Percentiles rank a stretch among this genome's conserved stretches.
Conservation (phyloP, 2,888 invertebrate genomes). For the Mythimna lalbum region DNA sequence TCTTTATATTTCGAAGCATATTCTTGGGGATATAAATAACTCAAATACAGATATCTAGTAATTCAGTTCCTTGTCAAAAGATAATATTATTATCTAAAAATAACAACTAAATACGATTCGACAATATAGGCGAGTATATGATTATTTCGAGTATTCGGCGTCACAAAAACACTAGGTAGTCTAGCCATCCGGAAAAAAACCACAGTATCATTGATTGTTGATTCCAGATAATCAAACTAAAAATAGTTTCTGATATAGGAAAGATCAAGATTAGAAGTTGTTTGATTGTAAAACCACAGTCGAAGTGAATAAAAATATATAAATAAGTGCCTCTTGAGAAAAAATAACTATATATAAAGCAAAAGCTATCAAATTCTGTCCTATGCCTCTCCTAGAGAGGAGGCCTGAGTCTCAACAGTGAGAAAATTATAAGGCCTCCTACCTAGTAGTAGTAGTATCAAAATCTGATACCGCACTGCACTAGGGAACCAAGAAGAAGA, state of each 20-base stretch:
- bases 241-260: not conserved
- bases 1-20: not conserved
- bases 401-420: too few relatives aligned
- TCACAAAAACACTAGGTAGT: conserved; percentile 3
- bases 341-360: too few relatives aligned
- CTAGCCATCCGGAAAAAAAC: conserved; percentile 14
- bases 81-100: conserved; percentile 17
- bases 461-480: too few relatives aligned
- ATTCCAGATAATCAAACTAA: not conserved
- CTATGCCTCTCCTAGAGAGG: too few relatives aligned
- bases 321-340: too few relatives aligned
- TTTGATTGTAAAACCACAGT: not conserved
- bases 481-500: too few relatives aligned
- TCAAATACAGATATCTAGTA: not conserved
- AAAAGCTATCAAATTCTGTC: too few relatives aligned
- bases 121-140: conserved; percentile 3
- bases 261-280: too few relatives aligned
- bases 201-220: not conserved
- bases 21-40: not conserved
- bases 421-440: too few relatives aligned
- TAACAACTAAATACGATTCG: conserved; percentile 2
- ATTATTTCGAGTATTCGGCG: conserved; percentile 7
- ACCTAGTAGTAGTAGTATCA: too few relatives aligned
- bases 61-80: not conserved
- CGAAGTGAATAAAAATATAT: too few relatives aligned